Percentiles rank a stretch among this genome's conserved stretches.
These are phyloP conservation scores for Amphiura filiformis DNA, from an alignment of 35 echinoderm and acorn worm genomes.

Conservation along the genomic window DNA sequence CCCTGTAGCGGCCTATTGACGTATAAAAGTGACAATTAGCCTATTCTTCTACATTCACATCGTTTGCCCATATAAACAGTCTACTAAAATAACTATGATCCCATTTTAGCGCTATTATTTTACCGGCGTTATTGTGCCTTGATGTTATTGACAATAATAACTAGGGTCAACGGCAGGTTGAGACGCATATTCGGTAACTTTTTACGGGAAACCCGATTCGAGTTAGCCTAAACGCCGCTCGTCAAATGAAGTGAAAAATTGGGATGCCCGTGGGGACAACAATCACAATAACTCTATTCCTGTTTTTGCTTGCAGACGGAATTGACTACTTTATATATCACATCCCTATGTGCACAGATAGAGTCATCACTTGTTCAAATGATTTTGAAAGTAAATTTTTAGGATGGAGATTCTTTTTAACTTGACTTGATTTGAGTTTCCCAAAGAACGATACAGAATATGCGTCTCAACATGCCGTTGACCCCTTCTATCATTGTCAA, in stretches of 20 bases:
- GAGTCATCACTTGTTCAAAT: too few relatives aligned
- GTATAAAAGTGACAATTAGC: not conserved
- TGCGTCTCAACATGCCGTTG: too few relatives aligned
- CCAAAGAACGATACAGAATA: too few relatives aligned
- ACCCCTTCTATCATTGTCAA: too few relatives aligned
- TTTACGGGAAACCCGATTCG: not conserved
- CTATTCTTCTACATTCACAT: not conserved
- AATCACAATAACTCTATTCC: not conserved
- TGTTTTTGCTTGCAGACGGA: slow-evolving; percentile 7
- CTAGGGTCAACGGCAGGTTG: not conserved
- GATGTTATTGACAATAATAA: not conserved
- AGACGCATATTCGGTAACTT: not conserved
- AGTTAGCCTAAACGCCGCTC: not conserved
- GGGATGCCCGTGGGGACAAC: not conserved
- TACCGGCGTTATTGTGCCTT: not conserved
- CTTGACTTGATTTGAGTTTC: too few relatives aligned
- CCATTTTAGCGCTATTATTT: not conserved
- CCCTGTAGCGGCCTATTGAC: not conserved
- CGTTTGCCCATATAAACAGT: not conserved
- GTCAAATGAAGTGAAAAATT: slow-evolving; percentile 5
- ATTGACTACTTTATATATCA: slow-evolving; percentile 7
- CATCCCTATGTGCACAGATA: not conserved
- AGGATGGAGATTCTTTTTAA: too few relatives aligned
- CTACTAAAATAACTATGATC: slow-evolving; percentile 5
- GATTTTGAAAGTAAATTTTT: too few relatives aligned